Evolutionary conservation across 92 coral and sea anemone species (phyloP).

Genomic region (Bergia sp.): DNA sequence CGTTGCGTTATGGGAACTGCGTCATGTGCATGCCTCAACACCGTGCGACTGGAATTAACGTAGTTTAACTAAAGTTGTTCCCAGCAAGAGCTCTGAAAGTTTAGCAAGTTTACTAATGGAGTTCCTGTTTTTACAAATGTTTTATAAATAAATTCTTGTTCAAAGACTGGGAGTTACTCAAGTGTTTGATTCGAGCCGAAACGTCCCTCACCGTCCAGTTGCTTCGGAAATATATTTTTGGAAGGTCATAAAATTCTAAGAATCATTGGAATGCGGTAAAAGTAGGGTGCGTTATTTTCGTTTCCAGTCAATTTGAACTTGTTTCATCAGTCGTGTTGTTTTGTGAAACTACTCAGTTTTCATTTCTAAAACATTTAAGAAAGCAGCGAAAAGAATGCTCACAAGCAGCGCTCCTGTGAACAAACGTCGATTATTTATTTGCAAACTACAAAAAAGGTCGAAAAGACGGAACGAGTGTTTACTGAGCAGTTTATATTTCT

Average conservation of each 20-base stretch:
- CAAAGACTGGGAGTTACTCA: not conserved
- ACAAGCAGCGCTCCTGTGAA: no score
- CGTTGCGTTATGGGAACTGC: no score
- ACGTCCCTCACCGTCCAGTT: not conserved
- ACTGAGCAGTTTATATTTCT: no score
- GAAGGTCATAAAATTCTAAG: not conserved
- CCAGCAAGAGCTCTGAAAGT: not conserved
- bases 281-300: not conserved
- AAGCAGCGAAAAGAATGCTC: no score
- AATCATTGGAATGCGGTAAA: slow-evolving; percentile 30
- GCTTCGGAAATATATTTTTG: slow-evolving; percentile 19
- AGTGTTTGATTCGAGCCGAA: slow-evolving; percentile 2
- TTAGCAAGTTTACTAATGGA: slow-evolving; percentile 20
- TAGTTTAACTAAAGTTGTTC: not conserved
- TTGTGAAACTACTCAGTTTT: not conserved
- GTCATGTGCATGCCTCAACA: no score
- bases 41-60: no score
- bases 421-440: no score
- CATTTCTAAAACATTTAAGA: not conserved
- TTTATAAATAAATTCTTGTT: not conserved
- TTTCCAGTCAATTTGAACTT: not conserved
- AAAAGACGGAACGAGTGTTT: no score
- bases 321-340: not conserved
- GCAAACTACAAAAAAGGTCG: no score
- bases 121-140: slow-evolving; percentile 16